Evolutionary conservation across 2,797 vertebrate species (phyloP).

Genomic region (Sebastes trivittatus): DNA sequence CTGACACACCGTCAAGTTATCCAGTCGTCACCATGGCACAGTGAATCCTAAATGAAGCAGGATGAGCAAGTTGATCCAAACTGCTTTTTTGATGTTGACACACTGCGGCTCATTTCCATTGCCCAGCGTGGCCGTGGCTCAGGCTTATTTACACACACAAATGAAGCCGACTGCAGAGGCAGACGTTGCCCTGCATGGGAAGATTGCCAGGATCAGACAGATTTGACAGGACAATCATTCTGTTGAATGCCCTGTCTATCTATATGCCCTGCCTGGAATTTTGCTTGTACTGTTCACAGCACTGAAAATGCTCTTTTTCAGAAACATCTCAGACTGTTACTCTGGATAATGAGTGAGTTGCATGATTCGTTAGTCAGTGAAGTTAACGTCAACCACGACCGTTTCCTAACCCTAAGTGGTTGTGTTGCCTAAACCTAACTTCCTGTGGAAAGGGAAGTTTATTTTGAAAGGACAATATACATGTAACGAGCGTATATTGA

Average conservation of each 20-base stretch:
- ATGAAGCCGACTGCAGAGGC: constrained; percentile 58
- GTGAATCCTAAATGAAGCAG: constrained; percentile 26
- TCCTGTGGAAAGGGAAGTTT: too few relatives aligned
- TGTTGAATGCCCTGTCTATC: neutral
- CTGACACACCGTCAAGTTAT: neutral
- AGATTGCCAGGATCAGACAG: constrained; percentile 29
- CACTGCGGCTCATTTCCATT: constrained; percentile 76
- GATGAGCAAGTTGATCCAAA: constrained; percentile 53
- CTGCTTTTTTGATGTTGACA: constrained; percentile 64
- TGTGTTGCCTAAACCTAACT: too few relatives aligned
- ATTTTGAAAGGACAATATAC: too few relatives aligned
- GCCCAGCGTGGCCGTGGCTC: constrained; percentile 50
- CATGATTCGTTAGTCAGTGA: too few relatives aligned
- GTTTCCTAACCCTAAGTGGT: too few relatives aligned
- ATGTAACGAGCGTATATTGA: too few relatives aligned
- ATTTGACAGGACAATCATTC: constrained; percentile 17
- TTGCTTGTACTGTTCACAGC: neutral
- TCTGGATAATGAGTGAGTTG: neutral
- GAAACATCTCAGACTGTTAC: neutral
- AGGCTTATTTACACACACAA: constrained; percentile 82
- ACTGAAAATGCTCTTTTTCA: neutral
- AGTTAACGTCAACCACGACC: too few relatives aligned
- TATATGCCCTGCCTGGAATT: neutral
- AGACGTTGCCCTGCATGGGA: constrained; percentile 42
- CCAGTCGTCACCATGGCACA: neutral